Evolutionary conservation across 2,888 invertebrate genomes (phyloP), one percentile per base, ranked within the genome.

Genomic region (Synanthedon vespiformis): DNA sequence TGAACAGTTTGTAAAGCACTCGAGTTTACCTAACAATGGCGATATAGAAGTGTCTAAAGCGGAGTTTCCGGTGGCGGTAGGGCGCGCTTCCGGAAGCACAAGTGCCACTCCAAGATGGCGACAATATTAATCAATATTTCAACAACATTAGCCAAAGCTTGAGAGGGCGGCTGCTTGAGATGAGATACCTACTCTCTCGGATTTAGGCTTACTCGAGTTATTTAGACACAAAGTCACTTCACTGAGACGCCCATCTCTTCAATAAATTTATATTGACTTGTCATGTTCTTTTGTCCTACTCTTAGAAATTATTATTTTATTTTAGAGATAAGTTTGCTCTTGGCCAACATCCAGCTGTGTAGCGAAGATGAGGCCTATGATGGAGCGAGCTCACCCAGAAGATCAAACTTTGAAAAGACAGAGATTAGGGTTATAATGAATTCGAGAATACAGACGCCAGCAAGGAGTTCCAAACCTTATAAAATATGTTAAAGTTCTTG

Each of bases 81-180:
- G 67, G 71, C 64, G 55, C 51, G 68, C 66, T 71, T 70, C 72
- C 74, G 53, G 49, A 40, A 34, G 53, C 65, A 72, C 67, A 68
- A 84, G 85, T 64, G 77, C 69, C 74, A 74, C 77, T 77, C 77
- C 77, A 80, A 79, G 64, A 81, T 80, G 86, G 84, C 84, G 80
- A 86, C 87, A 88, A 88, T 86, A 88, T 88, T 87, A 88, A 88
- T 88, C 88, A 88, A 88, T 88, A 81, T 88, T 88, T 88, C 87
- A 88, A 88, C 84, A 88, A 88, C 74, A 88, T 76, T 75, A 75
- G 72, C 72, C 58, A 63, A 68, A 64, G 62, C 57, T 66, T 57
- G 65, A 77, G 78, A 60, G 72, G 51, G 40, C 47, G 16, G 41
- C 73, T 72, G 60, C 77, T 82, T 63, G 72, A 79, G 73, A 79